These are phyloP conservation scores for Myodes glareolus DNA, from an alignment of 2,113 vertebrate genomes.

Conservation along the genomic window DNA sequence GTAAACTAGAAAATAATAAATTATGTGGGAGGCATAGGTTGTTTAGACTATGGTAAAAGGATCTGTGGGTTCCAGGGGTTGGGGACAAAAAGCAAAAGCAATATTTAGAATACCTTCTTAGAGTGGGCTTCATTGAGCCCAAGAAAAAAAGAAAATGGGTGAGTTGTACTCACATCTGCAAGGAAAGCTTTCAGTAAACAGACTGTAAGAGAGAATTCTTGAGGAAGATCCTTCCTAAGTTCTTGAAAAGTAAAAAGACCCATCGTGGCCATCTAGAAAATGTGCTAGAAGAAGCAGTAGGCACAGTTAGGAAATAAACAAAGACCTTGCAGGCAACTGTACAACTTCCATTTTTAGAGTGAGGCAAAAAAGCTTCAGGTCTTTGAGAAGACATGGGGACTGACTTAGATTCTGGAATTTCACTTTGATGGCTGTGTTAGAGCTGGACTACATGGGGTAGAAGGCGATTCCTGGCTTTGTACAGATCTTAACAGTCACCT, in stretches of 20 bases:
- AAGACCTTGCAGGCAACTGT: neutral
- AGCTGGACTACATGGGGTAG: neutral
- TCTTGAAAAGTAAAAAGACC: neutral
- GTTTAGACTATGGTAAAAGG: neutral
- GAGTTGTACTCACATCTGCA: neutral
- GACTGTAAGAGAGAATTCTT: fast-evolving
- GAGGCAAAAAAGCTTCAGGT: neutral
- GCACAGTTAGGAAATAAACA: neutral
- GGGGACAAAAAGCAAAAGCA: no score
- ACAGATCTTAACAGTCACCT: neutral
- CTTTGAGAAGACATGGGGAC: neutral
- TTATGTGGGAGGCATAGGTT: no score
- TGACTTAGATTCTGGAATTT: neutral
- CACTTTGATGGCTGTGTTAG: neutral
- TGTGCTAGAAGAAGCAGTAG: neutral
- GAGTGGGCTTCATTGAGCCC: neutral
- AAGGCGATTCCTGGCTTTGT: neutral
- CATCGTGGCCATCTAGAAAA: neutral
- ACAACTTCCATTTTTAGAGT: neutral
- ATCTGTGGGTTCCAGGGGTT: neutral
- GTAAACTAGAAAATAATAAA: neutral
- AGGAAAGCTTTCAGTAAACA: neutral
- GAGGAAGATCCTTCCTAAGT: fast-evolving
- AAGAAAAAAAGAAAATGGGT: neutral
- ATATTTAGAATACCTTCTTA: neutral